Percentiles rank a stretch among this genome's conserved stretches.
Evolutionary conservation across 2,888 invertebrate species (phyloP).

Genomic region (Pogonocherus hispidulus): DNA sequence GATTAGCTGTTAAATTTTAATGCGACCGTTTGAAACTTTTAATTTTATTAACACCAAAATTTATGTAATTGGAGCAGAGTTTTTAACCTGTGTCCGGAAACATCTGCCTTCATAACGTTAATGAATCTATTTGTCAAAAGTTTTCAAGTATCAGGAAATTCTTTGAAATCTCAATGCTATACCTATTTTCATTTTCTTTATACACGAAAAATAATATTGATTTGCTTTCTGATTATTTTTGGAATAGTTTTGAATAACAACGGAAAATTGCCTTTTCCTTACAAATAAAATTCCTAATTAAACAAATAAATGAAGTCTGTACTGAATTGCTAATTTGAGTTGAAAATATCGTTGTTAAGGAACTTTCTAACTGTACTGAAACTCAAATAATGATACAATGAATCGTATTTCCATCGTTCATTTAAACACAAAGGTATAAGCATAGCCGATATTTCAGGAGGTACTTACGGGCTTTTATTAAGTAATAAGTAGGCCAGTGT

Average conservation of each 20-base stretch:
- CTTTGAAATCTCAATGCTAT: constrained; percentile 45
- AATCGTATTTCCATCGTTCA: too few relatives aligned
- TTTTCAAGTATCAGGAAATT: constrained; percentile 49
- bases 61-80: constrained; percentile 41
- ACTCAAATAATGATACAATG: too few relatives aligned
- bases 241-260: too few relatives aligned
- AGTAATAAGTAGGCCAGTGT: too few relatives aligned
- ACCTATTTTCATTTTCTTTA: constrained; percentile 40
- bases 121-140: constrained; percentile 49
- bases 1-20: background rate
- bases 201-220: constrained; percentile 42
- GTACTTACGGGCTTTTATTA: too few relatives aligned
- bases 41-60: constrained; percentile 48
- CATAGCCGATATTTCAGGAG: too few relatives aligned
- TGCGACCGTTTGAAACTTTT: constrained; percentile 46
- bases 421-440: too few relatives aligned
- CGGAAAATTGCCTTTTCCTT: too few relatives aligned
- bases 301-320: constrained; percentile 18
- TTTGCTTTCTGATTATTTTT: constrained; percentile 9
- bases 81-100: constrained; percentile 46
- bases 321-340: too few relatives aligned
- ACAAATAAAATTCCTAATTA: constrained; percentile 37
- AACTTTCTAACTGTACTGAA: too few relatives aligned
- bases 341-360: too few relatives aligned
- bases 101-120: constrained; percentile 39